A percentile compares a stretch with the other conserved stretches of the same genome.
Conservation (phyloP, 2,888 invertebrate species). For the Odiellus spinosus region DNA sequence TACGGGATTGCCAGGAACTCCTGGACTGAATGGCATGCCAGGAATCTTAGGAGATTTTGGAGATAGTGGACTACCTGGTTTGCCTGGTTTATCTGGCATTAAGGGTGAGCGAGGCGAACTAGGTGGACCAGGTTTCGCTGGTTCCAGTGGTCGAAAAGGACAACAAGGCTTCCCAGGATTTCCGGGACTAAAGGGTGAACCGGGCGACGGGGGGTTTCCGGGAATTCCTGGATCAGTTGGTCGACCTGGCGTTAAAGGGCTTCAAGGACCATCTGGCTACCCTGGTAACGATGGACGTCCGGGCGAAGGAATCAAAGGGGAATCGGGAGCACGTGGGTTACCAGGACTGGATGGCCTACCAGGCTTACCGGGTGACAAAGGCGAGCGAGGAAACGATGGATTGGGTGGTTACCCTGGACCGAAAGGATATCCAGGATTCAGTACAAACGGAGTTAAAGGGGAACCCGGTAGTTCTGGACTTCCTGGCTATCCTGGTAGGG, state of each 20-base stretch:
- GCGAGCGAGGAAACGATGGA: conserved; percentile 28
- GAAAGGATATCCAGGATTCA: conserved; percentile 40
- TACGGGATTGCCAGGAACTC: too few species aligned
- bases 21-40: too few species aligned
- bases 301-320: conserved; percentile 14
- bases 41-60: too few species aligned
- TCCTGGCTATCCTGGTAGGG: conserved; percentile 44
- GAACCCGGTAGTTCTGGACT: conserved; percentile 39
- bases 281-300: conserved; percentile 13
- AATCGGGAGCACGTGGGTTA: conserved; percentile 12
- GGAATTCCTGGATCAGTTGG: conserved; percentile 8
- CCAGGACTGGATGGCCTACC: conserved; percentile 12
- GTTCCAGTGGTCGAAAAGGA: too few species aligned
- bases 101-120: conserved; percentile 7
- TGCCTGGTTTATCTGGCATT: conserved; percentile 1
- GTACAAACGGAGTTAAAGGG: conserved; percentile 30
- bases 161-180: not conserved
- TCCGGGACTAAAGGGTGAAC: not conserved
- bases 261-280: conserved; percentile 9
- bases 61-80: too few species aligned
- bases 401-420: conserved; percentile 50
- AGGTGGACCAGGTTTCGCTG: conserved; percentile 38
- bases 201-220: not conserved
- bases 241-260: not conserved
- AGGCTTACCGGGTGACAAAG: conserved; percentile 35